Evolutionary conservation across 2,888 invertebrate genomes (phyloP), one percentile per base, ranked within the genome.

Genomic region (Marasmarcha lunaedactyla): DNA sequence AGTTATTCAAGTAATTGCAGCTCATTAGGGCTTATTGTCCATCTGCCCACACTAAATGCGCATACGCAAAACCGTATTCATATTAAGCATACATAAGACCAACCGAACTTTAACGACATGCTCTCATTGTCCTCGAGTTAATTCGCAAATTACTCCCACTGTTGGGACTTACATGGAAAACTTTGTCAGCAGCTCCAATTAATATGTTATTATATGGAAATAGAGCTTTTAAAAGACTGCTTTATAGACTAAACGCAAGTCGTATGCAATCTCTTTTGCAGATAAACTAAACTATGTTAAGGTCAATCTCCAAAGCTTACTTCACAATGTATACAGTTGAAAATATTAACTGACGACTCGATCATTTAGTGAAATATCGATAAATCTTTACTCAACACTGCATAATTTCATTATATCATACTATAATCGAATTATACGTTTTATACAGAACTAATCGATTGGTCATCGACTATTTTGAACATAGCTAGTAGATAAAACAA

Each of bases 371-470:
- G n/a, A n/a, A n/a, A n/a, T n/a, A n/a, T n/a, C n/a, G n/a, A n/a
- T 20, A 20, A 20, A 20, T 45, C 48, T 57, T 71, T 63, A 50
- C 66, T 57, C 65, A 66, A 67, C 7, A 5, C 20, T 59, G 47
- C 45, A 54, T 54, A 55, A 59, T 59, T 57, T 53, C 46, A 55
- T 50, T 48, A 48, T 49, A 46, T 12, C 36, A 27, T 15, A 35
- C 11, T 27, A 54, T 65, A 69, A 74, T 71, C 68, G 62, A 70
- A 72, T 74, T 65, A 66, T 58, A 63, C 57, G 69, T 68, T 67
- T 63, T 57, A 61, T 56, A 62, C 61, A 58, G 62, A 74, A 70
- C 69, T 55, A 74, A 76, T 71, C 60, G 67, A 73, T 70, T 67
- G 7, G 20, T 50, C 52, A 15, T 40, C 48, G 44, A 48, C 55